Conservation (phyloP, 1,140 invertebrate genomes). For the Cotesia chilonis region DNA sequence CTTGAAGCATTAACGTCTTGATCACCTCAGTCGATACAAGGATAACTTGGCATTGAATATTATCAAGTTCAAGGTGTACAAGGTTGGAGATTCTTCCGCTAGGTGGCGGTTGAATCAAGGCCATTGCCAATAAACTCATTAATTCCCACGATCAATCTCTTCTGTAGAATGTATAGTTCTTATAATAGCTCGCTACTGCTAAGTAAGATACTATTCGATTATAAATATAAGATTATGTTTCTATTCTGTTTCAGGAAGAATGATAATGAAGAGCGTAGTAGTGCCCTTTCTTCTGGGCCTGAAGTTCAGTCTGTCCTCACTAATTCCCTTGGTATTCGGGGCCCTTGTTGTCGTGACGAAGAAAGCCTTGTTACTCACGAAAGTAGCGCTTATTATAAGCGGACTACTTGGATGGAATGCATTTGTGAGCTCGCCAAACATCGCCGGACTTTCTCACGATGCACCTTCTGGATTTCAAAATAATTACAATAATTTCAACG, state of each 20-base stretch:
- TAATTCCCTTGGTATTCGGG: slow-evolving; percentile 77
- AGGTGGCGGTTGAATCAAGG: slow-evolving; percentile 60
- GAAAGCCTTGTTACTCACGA: slow-evolving; percentile 77
- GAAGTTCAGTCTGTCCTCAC: slow-evolving; percentile 77
- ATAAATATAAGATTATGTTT: slow-evolving; percentile 40
- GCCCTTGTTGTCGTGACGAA: slow-evolving; percentile 74
- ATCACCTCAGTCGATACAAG: slow-evolving; percentile 21
- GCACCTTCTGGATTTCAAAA: slow-evolving; percentile 3
- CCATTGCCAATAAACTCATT: slow-evolving; percentile 33
- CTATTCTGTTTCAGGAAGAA: slow-evolving; percentile 68
- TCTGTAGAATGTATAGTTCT: no score
- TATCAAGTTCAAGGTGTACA: slow-evolving; percentile 41
- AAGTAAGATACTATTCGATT: no score
- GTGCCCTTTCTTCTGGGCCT: slow-evolving; percentile 78
- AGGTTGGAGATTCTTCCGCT: slow-evolving; percentile 41
- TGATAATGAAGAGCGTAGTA: slow-evolving; percentile 74
- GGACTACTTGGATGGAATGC: slow-evolving; percentile 71
- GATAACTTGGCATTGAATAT: neutral
- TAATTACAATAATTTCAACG: slow-evolving; percentile 27
- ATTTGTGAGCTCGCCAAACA: slow-evolving; percentile 35
- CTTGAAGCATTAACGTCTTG: neutral
- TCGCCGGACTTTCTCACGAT: slow-evolving; percentile 11
- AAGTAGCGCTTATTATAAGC: slow-evolving; percentile 74
- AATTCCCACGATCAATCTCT: slow-evolving; percentile 19
- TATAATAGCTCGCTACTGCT: no score